A percentile compares a stretch with the other conserved stretches of the same genome.
Evolutionary conservation across 2,797 vertebrate genomes (phyloP).

Genomic region (Lepidocolaptes lacrymiger): DNA sequence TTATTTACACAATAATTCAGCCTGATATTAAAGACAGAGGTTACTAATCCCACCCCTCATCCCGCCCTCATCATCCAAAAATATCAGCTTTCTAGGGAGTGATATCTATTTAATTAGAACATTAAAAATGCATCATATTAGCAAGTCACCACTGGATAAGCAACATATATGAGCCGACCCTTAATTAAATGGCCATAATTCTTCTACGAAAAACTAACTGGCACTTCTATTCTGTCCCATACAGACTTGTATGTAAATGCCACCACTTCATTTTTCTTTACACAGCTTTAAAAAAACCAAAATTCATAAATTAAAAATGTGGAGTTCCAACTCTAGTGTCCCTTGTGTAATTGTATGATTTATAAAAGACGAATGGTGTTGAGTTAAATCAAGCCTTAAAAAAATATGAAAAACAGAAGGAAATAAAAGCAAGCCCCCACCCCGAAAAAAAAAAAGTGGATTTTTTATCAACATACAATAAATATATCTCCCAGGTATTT

Average conservation of each 20-base stretch:
- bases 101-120: conserved; percentile 62
- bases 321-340: conserved; percentile 79
- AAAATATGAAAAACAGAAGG: background rate
- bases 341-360: conserved; percentile 78
- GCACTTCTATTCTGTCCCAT: conserved; percentile 83
- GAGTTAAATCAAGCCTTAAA: conserved; percentile 74
- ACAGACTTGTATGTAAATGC: conserved; percentile 78
- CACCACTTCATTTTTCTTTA: conserved; percentile 81
- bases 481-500: conserved; percentile 78
- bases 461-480: conserved; percentile 79
- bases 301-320: conserved; percentile 85
- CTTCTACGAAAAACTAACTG: conserved; percentile 77
- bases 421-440: background rate
- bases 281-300: conserved; percentile 79
- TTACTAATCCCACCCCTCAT: background rate
- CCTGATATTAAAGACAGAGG: conserved; percentile 59
- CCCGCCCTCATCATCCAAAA: background rate
- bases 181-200: conserved; percentile 73
- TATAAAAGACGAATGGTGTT: conserved; percentile 82
- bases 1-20: conserved; percentile 71
- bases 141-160: conserved; percentile 73
- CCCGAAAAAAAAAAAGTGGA: conserved; percentile 60
- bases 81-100: conserved; percentile 65
- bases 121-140: conserved; percentile 66
- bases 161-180: conserved; percentile 78